Conservation (phyloP, 2,113 vertebrate genomes). For the Neotoma lepida region DNA sequence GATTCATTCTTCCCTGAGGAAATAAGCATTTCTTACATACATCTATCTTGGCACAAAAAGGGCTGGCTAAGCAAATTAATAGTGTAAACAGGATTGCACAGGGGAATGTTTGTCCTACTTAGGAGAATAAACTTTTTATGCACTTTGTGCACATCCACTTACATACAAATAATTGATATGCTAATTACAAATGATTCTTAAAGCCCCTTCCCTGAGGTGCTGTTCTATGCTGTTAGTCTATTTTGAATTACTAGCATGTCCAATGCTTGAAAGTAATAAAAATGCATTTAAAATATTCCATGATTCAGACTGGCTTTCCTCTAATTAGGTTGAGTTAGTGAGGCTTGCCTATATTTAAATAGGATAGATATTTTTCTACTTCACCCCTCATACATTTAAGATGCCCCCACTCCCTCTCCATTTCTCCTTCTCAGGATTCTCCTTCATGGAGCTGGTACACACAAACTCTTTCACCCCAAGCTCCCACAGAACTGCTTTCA, state of each 20-base stretch:
- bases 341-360: constrained; percentile 68
- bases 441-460: neutral
- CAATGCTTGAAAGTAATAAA: constrained; percentile 70
- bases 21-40: constrained; percentile 80
- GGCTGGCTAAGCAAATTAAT: constrained; percentile 81
- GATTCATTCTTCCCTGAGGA: constrained; percentile 80
- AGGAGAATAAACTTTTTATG: constrained; percentile 78
- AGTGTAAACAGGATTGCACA: constrained; percentile 77
- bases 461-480: neutral
- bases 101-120: constrained; percentile 77
- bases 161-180: constrained; percentile 78
- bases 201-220: constrained; percentile 67
- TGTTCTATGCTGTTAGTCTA: constrained; percentile 60
- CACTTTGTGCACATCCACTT: constrained; percentile 75
- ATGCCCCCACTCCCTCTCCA: neutral
- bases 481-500: neutral
- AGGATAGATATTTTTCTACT: constrained; percentile 57
- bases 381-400: constrained; percentile 57
- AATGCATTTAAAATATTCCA: constrained; percentile 66
- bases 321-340: constrained; percentile 64
- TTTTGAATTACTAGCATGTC: constrained; percentile 68
- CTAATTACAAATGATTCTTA: constrained; percentile 77
- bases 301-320: constrained; percentile 62
- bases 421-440: neutral
- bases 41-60: constrained; percentile 80